Percentiles rank a stretch among this genome's conserved stretches.
phyloP scores from a whole-genome alignment of 2,113 vertebrate genomes.

The Sylvilagus bachmani region DNA sequence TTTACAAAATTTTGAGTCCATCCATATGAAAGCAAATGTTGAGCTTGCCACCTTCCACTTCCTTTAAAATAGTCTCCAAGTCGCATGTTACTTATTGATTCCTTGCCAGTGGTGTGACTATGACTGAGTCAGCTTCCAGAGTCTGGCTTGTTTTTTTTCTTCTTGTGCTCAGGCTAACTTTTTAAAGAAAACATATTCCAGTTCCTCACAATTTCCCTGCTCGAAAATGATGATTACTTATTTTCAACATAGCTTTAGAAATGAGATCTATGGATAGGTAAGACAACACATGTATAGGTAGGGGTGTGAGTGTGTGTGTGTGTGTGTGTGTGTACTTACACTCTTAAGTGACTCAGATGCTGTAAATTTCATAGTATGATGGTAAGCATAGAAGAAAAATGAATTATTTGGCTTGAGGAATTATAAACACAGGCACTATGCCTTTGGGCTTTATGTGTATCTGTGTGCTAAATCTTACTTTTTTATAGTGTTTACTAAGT shows the following conservation, averaged over 20 bases:
- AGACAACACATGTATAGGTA: too few species aligned
- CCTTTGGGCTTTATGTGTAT: not conserved
- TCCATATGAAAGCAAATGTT: not conserved
- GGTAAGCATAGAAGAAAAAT: not conserved
- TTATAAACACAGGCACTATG: not conserved
- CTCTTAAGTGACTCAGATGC: not conserved
- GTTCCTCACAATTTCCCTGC: not conserved
- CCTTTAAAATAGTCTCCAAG: not conserved
- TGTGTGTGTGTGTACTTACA: not conserved
- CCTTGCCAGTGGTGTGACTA: accelerated
- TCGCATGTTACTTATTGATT: not conserved
- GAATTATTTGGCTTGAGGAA: not conserved
- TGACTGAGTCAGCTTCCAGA: not conserved
- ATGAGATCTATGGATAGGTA: not conserved
- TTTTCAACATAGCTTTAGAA: not conserved
- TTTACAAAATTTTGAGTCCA: not conserved
- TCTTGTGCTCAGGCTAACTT: not conserved
- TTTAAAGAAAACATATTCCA: not conserved
- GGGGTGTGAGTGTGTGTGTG: not conserved
- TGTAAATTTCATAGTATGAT: not conserved
- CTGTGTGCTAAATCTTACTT: conserved; percentile 8
- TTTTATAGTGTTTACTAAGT: not conserved
- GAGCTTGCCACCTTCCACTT: not conserved
- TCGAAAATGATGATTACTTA: not conserved
- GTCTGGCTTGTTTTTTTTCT: not conserved